Conservation (phyloP, 2,113 vertebrate genomes). For the Protomyctophum bolini region DNA sequence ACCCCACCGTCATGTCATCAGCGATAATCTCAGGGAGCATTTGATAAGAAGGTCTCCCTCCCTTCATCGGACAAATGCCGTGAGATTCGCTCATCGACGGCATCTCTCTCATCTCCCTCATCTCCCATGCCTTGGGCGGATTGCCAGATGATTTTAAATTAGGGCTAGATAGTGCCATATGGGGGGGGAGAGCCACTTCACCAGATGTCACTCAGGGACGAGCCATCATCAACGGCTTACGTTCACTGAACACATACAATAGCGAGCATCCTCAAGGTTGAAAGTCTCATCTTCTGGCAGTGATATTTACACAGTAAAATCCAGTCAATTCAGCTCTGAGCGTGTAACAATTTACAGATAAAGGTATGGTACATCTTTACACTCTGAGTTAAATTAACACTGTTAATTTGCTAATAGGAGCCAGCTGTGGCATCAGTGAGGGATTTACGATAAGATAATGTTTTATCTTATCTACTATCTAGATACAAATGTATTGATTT, state of each 20-base stretch:
- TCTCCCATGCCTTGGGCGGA: constrained; percentile 55
- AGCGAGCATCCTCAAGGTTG: constrained; percentile 3
- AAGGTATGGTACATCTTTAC: too few species aligned
- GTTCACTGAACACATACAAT: background rate
- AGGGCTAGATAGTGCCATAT: constrained; percentile 53
- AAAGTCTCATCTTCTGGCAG: background rate
- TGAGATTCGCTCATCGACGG: constrained; percentile 56
- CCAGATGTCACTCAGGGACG: constrained; percentile 23
- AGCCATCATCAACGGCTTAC: constrained; percentile 9
- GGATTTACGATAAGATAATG: too few species aligned
- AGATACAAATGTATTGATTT: too few species aligned
- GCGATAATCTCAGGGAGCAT: constrained; percentile 65
- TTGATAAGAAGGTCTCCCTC: constrained; percentile 58
- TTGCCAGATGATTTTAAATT: constrained; percentile 62
- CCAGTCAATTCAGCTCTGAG: too few species aligned
- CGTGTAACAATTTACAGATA: too few species aligned
- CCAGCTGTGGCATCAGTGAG: too few species aligned
- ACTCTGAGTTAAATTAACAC: too few species aligned
- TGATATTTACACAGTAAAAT: too few species aligned
- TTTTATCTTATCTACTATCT: too few species aligned
- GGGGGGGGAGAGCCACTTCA: constrained; percentile 32
- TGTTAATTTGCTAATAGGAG: too few species aligned
- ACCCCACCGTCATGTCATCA: constrained; percentile 74
- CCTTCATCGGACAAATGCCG: constrained; percentile 64
- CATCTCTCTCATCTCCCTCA: constrained; percentile 9